Conservation (phyloP, 2,113 vertebrate genomes). For the Scolopax mira region DNA sequence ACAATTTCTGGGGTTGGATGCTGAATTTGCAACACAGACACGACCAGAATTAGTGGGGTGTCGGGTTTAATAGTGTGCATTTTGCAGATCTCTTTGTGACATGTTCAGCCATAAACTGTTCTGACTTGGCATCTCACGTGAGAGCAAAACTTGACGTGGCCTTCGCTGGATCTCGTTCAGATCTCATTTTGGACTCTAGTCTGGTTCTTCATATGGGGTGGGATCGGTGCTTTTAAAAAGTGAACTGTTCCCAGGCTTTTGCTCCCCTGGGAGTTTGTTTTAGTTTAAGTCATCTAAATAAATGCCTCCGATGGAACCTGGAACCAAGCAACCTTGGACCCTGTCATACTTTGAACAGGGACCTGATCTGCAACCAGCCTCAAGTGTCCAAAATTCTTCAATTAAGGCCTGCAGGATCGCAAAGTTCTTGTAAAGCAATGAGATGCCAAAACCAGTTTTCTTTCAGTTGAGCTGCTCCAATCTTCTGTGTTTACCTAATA, state of each 20-base stretch:
- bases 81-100: neutral
- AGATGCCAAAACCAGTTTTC: neutral
- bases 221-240: neutral
- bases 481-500: neutral
- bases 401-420: neutral
- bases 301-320: neutral
- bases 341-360: neutral
- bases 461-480: neutral
- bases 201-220: neutral
- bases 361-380: neutral
- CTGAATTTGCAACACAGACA: constrained; percentile 15
- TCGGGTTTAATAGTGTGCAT: neutral
- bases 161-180: neutral
- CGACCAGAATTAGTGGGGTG: neutral
- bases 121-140: neutral
- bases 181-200: neutral
- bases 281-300: neutral
- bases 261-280: neutral
- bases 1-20: neutral
- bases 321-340: neutral
- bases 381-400: neutral
- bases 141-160: neutral
- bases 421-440: neutral
- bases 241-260: neutral
- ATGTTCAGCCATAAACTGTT: neutral